Evolutionary conservation across 2,113 vertebrate genomes (phyloP).

Genomic region (Elephas maximus): DNA sequence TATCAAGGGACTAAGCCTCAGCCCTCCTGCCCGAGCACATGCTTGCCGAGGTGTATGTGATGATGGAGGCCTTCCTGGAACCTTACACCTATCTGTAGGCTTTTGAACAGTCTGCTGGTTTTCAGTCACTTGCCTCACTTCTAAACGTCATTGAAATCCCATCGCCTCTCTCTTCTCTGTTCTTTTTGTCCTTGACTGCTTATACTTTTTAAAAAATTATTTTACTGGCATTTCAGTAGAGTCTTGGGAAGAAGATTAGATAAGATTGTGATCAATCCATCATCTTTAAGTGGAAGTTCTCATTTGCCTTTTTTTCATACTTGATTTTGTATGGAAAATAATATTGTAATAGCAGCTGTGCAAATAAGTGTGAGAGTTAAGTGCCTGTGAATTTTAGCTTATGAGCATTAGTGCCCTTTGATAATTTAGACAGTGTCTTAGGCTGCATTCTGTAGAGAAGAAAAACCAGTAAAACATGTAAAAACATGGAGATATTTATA

Average conservation of each 20-base stretch:
- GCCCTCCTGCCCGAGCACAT: background rate
- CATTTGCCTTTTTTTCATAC: background rate
- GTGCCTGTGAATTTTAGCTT: slow-evolving; percentile 45
- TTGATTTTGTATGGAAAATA: slow-evolving; percentile 50
- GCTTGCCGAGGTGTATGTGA: background rate
- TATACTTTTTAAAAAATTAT: background rate
- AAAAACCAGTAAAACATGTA: too few relatives aligned
- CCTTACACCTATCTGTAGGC: background rate
- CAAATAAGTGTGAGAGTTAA: slow-evolving; percentile 51
- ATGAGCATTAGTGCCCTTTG: background rate
- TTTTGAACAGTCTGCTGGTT: background rate
- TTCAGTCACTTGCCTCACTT: slow-evolving; percentile 14
- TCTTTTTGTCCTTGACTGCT: background rate
- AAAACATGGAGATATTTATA: too few relatives aligned
- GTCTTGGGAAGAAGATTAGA: background rate
- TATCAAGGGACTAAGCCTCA: background rate
- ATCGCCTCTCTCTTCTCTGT: background rate
- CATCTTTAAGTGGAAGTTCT: slow-evolving; percentile 26
- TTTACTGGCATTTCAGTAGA: slow-evolving; percentile 19
- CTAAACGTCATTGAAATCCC: background rate
- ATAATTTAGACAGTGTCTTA: slow-evolving; percentile 4
- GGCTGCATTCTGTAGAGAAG: too few relatives aligned
- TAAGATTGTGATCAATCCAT: background rate
- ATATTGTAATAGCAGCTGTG: slow-evolving; percentile 57
- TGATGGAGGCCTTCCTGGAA: background rate